These are phyloP conservation scores for Okamejei kenojei DNA, from an alignment of 2,797 vertebrate species.

Conservation along the genomic window DNA sequence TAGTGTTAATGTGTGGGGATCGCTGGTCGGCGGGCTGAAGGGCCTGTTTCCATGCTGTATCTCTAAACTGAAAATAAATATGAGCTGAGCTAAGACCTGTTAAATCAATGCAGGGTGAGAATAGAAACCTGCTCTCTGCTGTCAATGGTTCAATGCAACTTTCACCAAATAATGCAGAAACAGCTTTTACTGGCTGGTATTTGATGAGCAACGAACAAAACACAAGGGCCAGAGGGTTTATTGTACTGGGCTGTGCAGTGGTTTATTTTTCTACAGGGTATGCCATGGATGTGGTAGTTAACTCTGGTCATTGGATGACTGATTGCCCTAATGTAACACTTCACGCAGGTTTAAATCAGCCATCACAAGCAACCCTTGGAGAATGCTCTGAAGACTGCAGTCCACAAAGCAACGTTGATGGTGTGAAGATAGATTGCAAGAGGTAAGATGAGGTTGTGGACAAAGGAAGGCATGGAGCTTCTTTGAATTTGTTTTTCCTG, in stretches of 20 bases:
- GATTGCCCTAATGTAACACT: not conserved
- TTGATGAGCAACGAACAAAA: not conserved
- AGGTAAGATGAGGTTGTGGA: not conserved
- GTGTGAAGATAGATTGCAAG: not conserved
- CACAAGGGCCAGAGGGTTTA: not conserved
- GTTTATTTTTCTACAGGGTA: not conserved
- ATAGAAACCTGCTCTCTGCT: not conserved
- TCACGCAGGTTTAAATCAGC: not conserved
- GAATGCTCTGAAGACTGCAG: not conserved
- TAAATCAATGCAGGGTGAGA: not conserved
- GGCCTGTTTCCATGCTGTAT: too few relatives aligned
- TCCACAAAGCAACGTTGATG: not conserved
- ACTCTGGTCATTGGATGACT: too few relatives aligned
- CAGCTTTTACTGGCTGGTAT: not conserved
- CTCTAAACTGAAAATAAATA: too few relatives aligned
- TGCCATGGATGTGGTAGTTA: not conserved
- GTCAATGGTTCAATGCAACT: not conserved
- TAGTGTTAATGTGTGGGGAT: too few relatives aligned
- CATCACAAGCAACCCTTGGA: not conserved
- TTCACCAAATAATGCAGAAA: not conserved
- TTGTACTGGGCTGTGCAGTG: not conserved
- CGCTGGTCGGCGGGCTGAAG: too few relatives aligned
- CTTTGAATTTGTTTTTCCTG: not conserved
- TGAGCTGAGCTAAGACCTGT: not conserved
- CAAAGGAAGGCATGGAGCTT: not conserved